Conservation (phyloP, 2,888 invertebrate genomes). For the Lithosia quadra region DNA sequence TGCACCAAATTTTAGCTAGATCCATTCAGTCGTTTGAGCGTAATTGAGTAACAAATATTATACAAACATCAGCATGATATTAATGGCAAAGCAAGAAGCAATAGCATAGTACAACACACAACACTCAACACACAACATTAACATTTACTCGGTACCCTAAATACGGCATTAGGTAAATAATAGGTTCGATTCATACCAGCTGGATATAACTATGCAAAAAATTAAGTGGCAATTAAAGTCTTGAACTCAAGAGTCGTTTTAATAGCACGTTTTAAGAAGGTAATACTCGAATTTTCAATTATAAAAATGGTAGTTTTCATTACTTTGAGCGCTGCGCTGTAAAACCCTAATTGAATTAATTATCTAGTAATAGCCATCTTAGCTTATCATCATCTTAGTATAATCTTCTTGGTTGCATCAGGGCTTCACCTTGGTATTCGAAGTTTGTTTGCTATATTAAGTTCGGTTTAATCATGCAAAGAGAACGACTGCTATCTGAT, state of each 20-base stretch:
- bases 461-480: neutral
- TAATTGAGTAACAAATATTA: too few relatives aligned
- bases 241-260: slow-evolving; percentile 1
- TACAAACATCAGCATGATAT: too few relatives aligned
- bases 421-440: neutral
- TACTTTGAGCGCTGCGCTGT: too few relatives aligned
- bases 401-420: neutral
- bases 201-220: neutral
- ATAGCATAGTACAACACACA: too few relatives aligned
- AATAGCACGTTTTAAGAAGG: neutral
- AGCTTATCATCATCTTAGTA: neutral
- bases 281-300: neutral
- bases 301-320: neutral
- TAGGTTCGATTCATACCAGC: neutral
- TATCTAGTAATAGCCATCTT: neutral
- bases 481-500: neutral
- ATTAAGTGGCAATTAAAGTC: neutral
- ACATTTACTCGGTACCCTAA: neutral
- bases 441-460: neutral
- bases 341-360: neutral
- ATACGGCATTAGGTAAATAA: neutral
- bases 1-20: too few relatives aligned
- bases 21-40: too few relatives aligned
- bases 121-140: too few relatives aligned
- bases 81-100: too few relatives aligned